Evolutionary conservation across 1,140 invertebrate species (phyloP).

Genomic region (Monochamus saltuarius): DNA sequence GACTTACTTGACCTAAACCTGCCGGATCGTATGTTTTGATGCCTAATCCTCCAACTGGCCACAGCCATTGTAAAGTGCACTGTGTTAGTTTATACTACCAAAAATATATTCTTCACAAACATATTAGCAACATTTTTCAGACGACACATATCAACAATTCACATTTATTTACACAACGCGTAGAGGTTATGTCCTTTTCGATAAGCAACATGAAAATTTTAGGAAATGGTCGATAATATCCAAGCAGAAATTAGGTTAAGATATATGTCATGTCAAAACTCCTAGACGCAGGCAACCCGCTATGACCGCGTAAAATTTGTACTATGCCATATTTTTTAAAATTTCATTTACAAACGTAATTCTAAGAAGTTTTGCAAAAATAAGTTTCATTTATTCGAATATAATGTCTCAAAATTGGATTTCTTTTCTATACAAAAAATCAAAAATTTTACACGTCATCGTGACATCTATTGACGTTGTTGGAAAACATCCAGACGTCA

Average conservation of each 20-base stretch:
- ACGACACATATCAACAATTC: slow-evolving; percentile 13
- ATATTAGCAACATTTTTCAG: slow-evolving; percentile 20
- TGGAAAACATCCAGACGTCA: too few species aligned
- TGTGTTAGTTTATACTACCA: slow-evolving; percentile 12
- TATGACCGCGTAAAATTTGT: too few species aligned
- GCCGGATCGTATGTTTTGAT: slow-evolving; percentile 22
- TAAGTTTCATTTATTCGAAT: too few species aligned
- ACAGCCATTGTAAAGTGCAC: slow-evolving; percentile 26
- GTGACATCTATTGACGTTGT: too few species aligned
- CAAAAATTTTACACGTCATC: too few species aligned
- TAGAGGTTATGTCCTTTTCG: slow-evolving; percentile 15
- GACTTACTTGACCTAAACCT: slow-evolving; percentile 28
- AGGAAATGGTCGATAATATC: slow-evolving; percentile 16
- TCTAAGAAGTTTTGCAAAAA: too few species aligned
- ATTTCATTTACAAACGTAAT: too few species aligned
- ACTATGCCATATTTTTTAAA: too few species aligned
- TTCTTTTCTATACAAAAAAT: too few species aligned
- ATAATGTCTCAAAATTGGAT: too few species aligned
- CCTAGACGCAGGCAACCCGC: slow-evolving; percentile 10
- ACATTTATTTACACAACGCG: slow-evolving; percentile 14
- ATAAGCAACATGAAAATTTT: slow-evolving; percentile 5
- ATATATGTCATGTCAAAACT: slow-evolving; percentile 7
- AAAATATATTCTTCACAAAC: slow-evolving; percentile 16
- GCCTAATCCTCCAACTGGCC: slow-evolving; percentile 31
- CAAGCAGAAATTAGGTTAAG: slow-evolving; percentile 19